Base-by-base conservation (phyloP, 1,140 invertebrate species). In the Holotrichia oblita region DNA sequence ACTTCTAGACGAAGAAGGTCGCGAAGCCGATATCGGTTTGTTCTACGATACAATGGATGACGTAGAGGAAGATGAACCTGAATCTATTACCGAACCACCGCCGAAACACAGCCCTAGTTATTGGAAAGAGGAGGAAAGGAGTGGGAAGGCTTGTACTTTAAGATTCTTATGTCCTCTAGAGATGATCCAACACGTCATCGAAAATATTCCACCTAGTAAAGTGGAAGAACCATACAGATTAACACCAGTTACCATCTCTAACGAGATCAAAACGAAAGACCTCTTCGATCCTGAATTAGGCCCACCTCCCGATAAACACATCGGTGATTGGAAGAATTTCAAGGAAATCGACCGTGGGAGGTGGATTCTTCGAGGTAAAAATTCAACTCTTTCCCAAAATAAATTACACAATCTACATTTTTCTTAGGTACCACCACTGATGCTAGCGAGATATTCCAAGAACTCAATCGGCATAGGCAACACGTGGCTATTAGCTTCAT, bases 251-350 rank as follows among this genome's bases (percentile, higher is more conserved):
- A 79, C 81, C 6, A 73, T 86, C 41, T 64, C 7, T 6, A 84
- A 84, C 76, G 80, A 79, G 24, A 77, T 81, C 9, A 77, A 84
- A 3, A 17, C 84, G 0, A 84, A 84, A 73, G 44, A 81, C 22
- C 83, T 83, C 9, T 82, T 80, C 17, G 80, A 84, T 77, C 80
- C 81, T 4, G 78, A 80, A 12, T 22, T 22, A 6, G 73, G 73
- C 0, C 34, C 73, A 75, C 75, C 34, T 20, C 34, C 14, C 41
- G 79, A 76, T 42, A 48, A 69, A 14, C 27, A 27, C 20, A 80
- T 81, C 34, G 85, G 85, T 8, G 80, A 85, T 75, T 87, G 85
- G 85, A 81, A 85, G 55, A 79, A 83, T 27, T 87, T 86, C 59
- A 81, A 80, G 22, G 84, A 85, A 73, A 77, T 86, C 12, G 83